A percentile compares a stretch with the other conserved stretches of the same genome.
phyloP scores from a whole-genome alignment of 1,140 invertebrate genomes.

The Drosophila repletoides region DNA sequence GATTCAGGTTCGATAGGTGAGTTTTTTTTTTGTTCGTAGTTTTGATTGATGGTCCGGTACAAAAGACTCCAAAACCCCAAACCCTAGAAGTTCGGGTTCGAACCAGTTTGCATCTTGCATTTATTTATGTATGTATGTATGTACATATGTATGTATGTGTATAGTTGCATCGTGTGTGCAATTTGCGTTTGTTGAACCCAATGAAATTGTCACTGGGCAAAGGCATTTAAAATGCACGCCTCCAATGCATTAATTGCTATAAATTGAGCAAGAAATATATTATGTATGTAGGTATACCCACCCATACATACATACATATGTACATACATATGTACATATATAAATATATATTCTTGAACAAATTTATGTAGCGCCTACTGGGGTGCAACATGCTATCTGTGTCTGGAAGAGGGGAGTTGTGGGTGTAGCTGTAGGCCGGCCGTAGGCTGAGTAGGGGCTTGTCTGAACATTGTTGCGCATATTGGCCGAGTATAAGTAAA shows the following conservation, averaged over 20 bases:
- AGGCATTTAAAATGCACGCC: constrained; percentile 45
- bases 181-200: constrained; percentile 46
- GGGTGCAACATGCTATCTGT: constrained; percentile 23
- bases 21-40: too few species aligned
- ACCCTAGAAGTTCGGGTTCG: too few species aligned
- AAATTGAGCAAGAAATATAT: constrained; percentile 41
- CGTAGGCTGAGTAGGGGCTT: not conserved
- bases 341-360: not conserved
- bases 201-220: constrained; percentile 34
- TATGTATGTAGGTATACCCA: not conserved
- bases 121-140: not conserved
- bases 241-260: constrained; percentile 43
- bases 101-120: too few species aligned
- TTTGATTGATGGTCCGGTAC: too few species aligned
- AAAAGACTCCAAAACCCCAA: too few species aligned
- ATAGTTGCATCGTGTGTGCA: not conserved
- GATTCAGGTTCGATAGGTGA: too few species aligned
- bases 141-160: not conserved
- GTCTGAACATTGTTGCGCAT: constrained; percentile 37
- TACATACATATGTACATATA: not conserved
- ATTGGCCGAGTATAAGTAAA: constrained; percentile 15
- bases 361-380: constrained; percentile 12
- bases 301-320: not conserved
- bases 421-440: not conserved
- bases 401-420: not conserved